Conservation (phyloP, 2,113 vertebrate genomes). For the Colaptes auratus region DNA sequence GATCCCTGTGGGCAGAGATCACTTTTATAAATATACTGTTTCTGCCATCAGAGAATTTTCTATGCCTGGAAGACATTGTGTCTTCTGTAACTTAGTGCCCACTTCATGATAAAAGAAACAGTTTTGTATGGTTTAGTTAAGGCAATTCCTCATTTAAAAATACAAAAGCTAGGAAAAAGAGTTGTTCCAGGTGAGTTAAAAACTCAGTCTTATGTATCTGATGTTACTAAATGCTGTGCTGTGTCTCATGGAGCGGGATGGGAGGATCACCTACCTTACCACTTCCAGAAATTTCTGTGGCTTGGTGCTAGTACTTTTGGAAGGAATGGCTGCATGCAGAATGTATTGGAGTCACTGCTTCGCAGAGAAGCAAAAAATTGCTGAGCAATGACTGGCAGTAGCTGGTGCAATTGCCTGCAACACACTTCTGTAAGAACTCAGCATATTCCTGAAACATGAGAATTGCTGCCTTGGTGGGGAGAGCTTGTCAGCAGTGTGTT, state of each 20-base stretch:
- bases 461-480: neutral
- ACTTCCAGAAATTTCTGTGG: neutral
- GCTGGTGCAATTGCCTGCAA: neutral
- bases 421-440: neutral
- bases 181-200: neutral
- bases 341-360: neutral
- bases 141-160: neutral
- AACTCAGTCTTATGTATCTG: neutral
- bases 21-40: neutral
- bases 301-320: neutral
- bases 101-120: neutral
- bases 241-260: neutral
- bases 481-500: neutral
- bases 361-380: neutral
- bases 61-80: neutral
- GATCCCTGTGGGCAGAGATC: neutral
- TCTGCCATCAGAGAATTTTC: neutral
- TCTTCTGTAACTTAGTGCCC: neutral
- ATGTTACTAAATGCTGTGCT: neutral
- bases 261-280: neutral
- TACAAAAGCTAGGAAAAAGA: neutral
- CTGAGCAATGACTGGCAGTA: neutral
- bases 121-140: neutral
- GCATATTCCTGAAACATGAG: neutral
- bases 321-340: neutral